phyloP scores from a whole-genome alignment of 37 sponge, comb jelly and placozoan species.

The Corticium candelabrum region DNA sequence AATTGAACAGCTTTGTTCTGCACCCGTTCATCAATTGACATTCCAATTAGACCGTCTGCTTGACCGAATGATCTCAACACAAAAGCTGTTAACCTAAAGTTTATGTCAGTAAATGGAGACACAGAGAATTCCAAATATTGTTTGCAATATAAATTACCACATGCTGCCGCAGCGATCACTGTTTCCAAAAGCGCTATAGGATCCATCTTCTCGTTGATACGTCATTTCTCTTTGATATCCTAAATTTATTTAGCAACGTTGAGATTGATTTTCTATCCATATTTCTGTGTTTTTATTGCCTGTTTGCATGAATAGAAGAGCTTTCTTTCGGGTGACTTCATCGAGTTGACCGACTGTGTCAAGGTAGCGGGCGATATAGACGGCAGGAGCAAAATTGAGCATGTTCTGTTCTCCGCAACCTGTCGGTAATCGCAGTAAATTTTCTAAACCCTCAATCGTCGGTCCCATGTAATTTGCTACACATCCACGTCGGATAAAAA shows the following conservation, averaged over 20 bases:
- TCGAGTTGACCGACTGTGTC: background rate
- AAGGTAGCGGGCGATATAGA: background rate
- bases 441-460: background rate
- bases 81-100: constrained; percentile 7
- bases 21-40: background rate
- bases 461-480: constrained; percentile 2
- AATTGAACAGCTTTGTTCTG: background rate
- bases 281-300: background rate
- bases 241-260: background rate
- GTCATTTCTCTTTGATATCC: constrained; percentile 17
- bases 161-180: constrained; percentile 14
- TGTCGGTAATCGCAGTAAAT: background rate
- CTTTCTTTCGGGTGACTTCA: background rate
- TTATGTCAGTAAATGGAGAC: too few relatives aligned
- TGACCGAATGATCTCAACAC: constrained; percentile 3
- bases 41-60: background rate
- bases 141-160: too few relatives aligned
- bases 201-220: constrained; percentile 3
- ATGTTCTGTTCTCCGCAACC: constrained; percentile 2
- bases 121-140: too few relatives aligned
- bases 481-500: too few relatives aligned
- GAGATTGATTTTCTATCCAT: background rate
- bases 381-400: background rate
- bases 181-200: constrained; percentile 18
- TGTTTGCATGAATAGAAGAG: background rate